These are phyloP conservation scores for Alligator sinensis DNA, from an alignment of 2,113 vertebrate genomes.

Conservation along the genomic window DNA sequence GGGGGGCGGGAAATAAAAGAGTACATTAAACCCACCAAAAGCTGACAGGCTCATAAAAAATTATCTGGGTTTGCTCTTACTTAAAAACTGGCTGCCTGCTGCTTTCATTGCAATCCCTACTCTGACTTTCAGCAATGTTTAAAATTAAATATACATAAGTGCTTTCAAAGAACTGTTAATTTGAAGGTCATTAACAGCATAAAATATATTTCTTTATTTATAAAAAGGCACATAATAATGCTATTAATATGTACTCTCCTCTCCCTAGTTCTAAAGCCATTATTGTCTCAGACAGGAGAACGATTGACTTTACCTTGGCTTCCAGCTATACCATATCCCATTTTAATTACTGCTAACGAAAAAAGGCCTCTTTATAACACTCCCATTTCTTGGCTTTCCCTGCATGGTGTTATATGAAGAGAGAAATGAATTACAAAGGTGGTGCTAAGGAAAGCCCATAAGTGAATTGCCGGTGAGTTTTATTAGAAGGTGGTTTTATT, in stretches of 20 bases:
- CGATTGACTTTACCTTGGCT: slow-evolving; percentile 3
- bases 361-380: slow-evolving; percentile 30
- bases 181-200: slow-evolving; percentile 84
- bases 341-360: slow-evolving; percentile 34
- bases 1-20: slow-evolving; percentile 41
- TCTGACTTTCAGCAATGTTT: slow-evolving; percentile 77
- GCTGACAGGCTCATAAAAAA: slow-evolving; percentile 77
- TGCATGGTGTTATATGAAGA: background rate
- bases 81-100: slow-evolving; percentile 80
- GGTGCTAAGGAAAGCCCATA: background rate
- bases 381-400: background rate
- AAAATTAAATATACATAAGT: slow-evolving; percentile 87
- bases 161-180: slow-evolving; percentile 83
- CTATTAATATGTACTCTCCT: slow-evolving; percentile 60
- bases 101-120: slow-evolving; percentile 71
- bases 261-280: background rate
- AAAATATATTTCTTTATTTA: slow-evolving; percentile 73
- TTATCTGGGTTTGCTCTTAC: slow-evolving; percentile 75
- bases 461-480: background rate
- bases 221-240: slow-evolving; percentile 65
- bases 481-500: background rate
- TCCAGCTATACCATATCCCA: background rate
- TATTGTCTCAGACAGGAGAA: background rate
- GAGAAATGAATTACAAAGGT: background rate
- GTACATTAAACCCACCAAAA: slow-evolving; percentile 53